phyloP scores from a whole-genome alignment of 1,140 invertebrate species.

The Gonioctena quinquepunctata region DNA sequence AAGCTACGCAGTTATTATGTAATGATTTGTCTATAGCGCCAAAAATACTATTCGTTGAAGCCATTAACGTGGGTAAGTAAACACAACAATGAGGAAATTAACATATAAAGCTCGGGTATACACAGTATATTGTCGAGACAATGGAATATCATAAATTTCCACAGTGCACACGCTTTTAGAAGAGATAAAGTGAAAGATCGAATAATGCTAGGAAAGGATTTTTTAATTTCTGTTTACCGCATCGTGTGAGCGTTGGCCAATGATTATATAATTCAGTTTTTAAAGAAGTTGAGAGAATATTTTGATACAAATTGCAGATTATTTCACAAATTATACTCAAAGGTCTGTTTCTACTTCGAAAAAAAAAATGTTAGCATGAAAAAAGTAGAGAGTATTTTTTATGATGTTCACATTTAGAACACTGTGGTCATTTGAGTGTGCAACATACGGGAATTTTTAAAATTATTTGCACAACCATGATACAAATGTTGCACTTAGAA shows the following conservation, averaged over 20 bases:
- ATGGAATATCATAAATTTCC: not conserved
- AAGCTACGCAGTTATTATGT: not conserved
- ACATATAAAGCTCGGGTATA: not conserved
- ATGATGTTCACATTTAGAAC: too few species aligned
- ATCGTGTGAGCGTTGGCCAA: not conserved
- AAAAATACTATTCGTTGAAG: not conserved
- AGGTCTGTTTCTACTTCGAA: too few species aligned
- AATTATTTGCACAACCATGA: too few species aligned
- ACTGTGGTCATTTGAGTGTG: too few species aligned
- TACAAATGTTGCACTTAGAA: too few species aligned
- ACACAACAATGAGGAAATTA: constrained; percentile 13
- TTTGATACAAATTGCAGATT: too few species aligned
- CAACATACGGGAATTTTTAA: too few species aligned
- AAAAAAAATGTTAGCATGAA: too few species aligned
- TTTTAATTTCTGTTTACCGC: not conserved
- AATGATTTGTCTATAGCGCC: not conserved
- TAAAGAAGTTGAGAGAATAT: too few species aligned
- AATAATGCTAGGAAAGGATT: not conserved
- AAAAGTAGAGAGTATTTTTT: too few species aligned
- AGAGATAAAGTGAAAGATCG: not conserved
- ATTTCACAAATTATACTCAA: too few species aligned
- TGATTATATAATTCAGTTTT: not conserved
- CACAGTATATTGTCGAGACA: not conserved
- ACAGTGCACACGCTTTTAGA: not conserved
- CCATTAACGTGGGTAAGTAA: not conserved